phyloP scores from a whole-genome alignment of 2,797 vertebrate species.

The Chloroceryle inda region DNA sequence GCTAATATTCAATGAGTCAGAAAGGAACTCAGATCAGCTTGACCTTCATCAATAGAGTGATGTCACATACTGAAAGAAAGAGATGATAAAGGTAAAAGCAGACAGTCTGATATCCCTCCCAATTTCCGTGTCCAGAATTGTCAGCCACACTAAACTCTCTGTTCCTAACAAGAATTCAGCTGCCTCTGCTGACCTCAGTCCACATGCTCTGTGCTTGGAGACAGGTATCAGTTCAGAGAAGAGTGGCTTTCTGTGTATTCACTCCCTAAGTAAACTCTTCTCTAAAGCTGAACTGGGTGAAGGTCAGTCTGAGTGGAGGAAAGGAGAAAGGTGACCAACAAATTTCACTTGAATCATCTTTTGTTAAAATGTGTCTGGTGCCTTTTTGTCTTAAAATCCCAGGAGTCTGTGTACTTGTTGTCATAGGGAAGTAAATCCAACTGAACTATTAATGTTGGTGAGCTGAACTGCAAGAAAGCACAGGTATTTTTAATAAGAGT shows the following conservation, averaged over 20 bases:
- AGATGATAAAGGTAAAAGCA: neutral
- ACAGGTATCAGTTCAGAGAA: neutral
- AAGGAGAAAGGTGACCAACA: neutral
- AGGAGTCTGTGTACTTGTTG: neutral
- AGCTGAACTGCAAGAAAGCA: slow-evolving; percentile 5
- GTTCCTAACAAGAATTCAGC: neutral
- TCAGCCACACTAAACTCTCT: neutral
- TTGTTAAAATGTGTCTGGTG: neutral
- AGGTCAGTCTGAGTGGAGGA: neutral
- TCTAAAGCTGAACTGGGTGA: neutral
- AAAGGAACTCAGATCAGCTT: slow-evolving; percentile 17
- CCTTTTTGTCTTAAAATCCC: neutral
- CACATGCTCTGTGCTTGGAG: neutral
- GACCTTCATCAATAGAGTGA: slow-evolving; percentile 53
- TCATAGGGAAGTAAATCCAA: neutral
- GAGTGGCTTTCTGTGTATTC: neutral
- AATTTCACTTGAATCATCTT: neutral
- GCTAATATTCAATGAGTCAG: slow-evolving; percentile 44
- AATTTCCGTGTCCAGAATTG: neutral
- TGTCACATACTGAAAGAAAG: neutral
- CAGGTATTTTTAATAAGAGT: neutral
- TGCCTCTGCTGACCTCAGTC: neutral
- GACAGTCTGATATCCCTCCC: neutral
- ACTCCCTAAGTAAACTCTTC: neutral
- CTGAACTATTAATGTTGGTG: neutral